Percentiles rank a stretch among this genome's conserved stretches.
phyloP scores from a whole-genome alignment of 2,113 vertebrate species.

The Syngnathus scovelli region DNA sequence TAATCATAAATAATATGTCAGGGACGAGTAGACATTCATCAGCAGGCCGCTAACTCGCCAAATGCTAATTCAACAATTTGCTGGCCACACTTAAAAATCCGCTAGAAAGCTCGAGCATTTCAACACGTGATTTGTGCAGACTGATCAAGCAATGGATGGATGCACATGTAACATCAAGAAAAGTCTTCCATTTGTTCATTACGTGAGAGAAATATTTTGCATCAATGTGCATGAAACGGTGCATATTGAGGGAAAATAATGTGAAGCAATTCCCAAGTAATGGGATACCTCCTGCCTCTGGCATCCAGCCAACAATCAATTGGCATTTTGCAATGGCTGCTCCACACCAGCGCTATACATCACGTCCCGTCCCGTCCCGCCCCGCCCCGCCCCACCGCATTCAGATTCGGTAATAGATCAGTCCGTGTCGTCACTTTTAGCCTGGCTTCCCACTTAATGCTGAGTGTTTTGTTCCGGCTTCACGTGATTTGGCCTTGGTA shows the following conservation, averaged over 20 bases:
- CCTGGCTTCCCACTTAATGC: slow-evolving; percentile 29
- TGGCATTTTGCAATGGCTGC: slow-evolving; percentile 28
- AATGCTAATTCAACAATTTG: not conserved
- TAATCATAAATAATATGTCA: not conserved
- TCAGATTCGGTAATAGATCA: slow-evolving; percentile 29
- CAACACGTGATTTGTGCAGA: no score
- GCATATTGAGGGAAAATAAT: slow-evolving; percentile 18
- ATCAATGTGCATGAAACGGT: slow-evolving; percentile 26
- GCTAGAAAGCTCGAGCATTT: no score
- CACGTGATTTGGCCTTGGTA: slow-evolving; percentile 17
- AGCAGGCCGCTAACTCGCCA: not conserved
- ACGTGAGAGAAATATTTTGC: not conserved
- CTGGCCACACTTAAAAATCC: no score
- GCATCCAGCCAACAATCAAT: slow-evolving; percentile 41
- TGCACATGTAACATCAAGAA: not conserved
- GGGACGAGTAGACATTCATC: not conserved
- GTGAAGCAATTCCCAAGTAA: slow-evolving; percentile 50
- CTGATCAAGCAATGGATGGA: no score
- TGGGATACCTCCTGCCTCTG: slow-evolving; percentile 52
- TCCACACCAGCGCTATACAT: slow-evolving; percentile 24
- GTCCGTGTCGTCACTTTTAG: slow-evolving; percentile 9
- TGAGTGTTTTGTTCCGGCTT: slow-evolving; percentile 31
- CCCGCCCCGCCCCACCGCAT: no score
- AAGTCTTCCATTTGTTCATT: not conserved
- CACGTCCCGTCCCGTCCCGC: no score